Percentiles rank a stretch among this genome's conserved stretches.
Conservation (phyloP, 2,113 vertebrate species). For the Paracanthobrama guichenoti region DNA sequence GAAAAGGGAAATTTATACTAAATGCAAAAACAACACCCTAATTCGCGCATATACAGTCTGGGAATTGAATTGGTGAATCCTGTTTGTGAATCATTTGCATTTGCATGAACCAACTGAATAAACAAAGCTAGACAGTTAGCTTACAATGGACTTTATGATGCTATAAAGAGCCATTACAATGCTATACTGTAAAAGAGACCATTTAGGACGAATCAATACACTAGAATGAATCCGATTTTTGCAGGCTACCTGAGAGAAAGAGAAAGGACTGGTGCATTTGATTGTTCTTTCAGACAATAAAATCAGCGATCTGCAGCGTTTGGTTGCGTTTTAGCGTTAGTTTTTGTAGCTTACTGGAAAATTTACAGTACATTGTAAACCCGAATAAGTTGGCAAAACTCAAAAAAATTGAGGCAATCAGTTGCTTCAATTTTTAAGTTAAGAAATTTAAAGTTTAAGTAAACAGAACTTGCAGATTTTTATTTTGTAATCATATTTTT, state of each 20-base stretch:
- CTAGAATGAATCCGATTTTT: background rate
- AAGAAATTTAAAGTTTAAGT: too few species aligned
- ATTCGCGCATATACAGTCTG: background rate
- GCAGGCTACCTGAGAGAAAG: background rate
- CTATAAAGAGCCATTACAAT: background rate
- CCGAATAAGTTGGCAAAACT: too few species aligned
- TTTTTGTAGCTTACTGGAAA: too few species aligned
- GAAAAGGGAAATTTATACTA: background rate
- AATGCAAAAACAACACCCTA: background rate
- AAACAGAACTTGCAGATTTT: too few species aligned
- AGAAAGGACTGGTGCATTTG: background rate
- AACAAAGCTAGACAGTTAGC: background rate
- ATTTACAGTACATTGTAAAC: too few species aligned
- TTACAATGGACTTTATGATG: background rate
- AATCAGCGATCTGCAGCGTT: too few species aligned
- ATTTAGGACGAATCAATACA: background rate
- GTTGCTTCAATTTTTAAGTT: too few species aligned
- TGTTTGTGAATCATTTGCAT: background rate
- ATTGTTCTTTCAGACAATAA: background rate
- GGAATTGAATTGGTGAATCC: background rate
- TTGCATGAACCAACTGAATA: background rate
- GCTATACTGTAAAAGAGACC: background rate
- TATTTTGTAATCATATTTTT: too few species aligned
- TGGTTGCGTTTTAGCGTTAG: background rate
- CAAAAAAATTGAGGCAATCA: too few species aligned